Conservation (phyloP, 2,797 vertebrate genomes). For the Gadopsis bispinosus region DNA sequence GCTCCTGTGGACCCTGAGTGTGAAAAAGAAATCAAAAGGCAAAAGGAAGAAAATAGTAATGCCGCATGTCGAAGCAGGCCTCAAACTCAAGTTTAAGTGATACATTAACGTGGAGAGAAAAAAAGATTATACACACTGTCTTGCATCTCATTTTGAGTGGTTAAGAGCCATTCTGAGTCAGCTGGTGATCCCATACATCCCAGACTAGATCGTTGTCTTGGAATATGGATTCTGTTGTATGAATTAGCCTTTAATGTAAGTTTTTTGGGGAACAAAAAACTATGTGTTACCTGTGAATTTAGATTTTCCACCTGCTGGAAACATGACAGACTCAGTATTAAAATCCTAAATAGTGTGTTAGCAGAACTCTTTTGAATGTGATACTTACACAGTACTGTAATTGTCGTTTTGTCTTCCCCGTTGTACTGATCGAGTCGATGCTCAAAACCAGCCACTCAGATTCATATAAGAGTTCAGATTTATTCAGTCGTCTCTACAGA, state of each 20-base stretch:
- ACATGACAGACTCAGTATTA: no score
- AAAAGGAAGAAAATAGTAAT: background rate
- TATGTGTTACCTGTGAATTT: background rate
- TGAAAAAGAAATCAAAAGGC: background rate
- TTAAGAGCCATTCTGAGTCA: no score
- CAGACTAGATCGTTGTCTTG: no score
- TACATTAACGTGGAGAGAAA: background rate
- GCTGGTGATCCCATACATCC: no score
- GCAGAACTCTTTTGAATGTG: no score
- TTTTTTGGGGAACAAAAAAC: background rate
- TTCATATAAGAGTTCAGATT: slow-evolving; percentile 55
- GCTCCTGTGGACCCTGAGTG: background rate
- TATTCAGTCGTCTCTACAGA: slow-evolving; percentile 70
- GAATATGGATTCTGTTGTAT: no score
- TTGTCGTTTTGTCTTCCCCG: background rate
- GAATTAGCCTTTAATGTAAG: no score
- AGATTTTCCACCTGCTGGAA: background rate
- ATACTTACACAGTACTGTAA: background rate
- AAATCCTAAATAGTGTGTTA: background rate
- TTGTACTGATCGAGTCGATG: background rate
- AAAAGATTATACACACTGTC: no score
- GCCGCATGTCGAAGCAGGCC: background rate
- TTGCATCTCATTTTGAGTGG: no score
- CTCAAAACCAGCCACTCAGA: slow-evolving; percentile 19
- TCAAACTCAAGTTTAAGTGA: background rate